Evolutionary conservation across 2,888 invertebrate genomes (phyloP).

Genomic region (Galeopsomyia nigrocyanea): DNA sequence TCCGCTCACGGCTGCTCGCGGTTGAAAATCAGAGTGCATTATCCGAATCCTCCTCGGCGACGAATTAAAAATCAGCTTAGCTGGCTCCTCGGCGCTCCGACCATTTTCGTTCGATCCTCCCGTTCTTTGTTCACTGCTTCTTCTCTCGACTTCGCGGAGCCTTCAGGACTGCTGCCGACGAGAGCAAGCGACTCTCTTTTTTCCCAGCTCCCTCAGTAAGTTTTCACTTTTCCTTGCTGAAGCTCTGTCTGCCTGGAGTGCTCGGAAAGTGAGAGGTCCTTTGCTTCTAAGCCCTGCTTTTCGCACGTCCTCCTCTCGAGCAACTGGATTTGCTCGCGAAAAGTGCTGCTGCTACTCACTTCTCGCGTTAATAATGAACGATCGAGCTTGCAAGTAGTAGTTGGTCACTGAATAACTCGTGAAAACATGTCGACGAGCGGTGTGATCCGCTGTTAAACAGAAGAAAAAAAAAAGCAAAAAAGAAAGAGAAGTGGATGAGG

Average conservation of each 20-base stretch:
- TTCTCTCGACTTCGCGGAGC: background rate
- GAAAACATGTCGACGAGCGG: no score
- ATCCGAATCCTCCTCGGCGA: conserved; percentile 41
- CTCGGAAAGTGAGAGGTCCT: conserved; percentile 42
- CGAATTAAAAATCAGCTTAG: conserved; percentile 21
- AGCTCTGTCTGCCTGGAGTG: conserved; percentile 26
- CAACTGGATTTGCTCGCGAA: conserved; percentile 3
- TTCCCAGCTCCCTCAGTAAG: no score
- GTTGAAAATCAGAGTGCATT: conserved; percentile 32
- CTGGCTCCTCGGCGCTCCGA: conserved; percentile 9
- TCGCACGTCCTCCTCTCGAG: conserved; percentile 21
- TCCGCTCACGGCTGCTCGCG: background rate
- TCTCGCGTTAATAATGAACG: conserved; percentile 15
- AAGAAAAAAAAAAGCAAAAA: no score
- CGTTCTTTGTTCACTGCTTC: background rate
- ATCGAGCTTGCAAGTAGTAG: background rate
- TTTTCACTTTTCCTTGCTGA: conserved; percentile 22
- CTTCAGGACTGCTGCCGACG: conserved; percentile 12
- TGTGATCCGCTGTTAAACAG: no score
- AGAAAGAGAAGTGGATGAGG: background rate
- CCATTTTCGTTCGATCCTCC: background rate
- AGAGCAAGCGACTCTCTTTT: conserved; percentile 5
- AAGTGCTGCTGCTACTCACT: background rate
- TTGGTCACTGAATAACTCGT: no score
- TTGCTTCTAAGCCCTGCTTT: conserved; percentile 36